These are phyloP conservation scores for Machimus rusticus DNA, from an alignment of 2,888 invertebrate species.

Conservation along the genomic window DNA sequence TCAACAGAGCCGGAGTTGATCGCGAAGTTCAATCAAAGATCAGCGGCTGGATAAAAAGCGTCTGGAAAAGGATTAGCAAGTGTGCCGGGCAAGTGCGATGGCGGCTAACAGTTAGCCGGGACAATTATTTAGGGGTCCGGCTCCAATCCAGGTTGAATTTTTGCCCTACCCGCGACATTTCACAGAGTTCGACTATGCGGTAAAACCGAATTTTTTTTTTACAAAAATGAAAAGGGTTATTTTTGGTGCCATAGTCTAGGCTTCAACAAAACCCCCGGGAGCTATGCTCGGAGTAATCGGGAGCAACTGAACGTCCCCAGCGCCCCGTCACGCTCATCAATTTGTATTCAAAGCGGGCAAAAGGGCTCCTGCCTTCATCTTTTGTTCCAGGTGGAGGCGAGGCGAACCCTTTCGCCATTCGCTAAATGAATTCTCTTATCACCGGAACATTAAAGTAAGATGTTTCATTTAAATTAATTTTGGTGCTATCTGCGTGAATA, in stretches of 20 bases:
- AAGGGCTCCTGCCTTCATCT: neutral
- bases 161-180: neutral
- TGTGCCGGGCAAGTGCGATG: neutral
- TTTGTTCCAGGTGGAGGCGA: neutral
- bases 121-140: neutral
- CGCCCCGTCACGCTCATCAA: neutral
- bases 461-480: slow-evolving; percentile 47
- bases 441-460: slow-evolving; percentile 43
- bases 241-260: neutral
- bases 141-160: neutral
- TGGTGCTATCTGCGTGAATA: slow-evolving; percentile 42
- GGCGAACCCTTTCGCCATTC: slow-evolving; percentile 17
- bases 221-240: neutral
- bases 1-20: neutral
- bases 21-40: slow-evolving; percentile 26
- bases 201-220: neutral
- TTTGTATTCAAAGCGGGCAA: slow-evolving; percentile 18
- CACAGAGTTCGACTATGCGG: neutral
- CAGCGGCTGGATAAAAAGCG: neutral
- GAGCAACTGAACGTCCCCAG: neutral
- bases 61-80: neutral
- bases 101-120: neutral
- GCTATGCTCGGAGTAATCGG: neutral
- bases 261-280: neutral
- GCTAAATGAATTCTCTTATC: slow-evolving; percentile 45